Base-by-base conservation (phyloP, 2,797 vertebrate genomes). In the Trachurus trachurus region DNA sequence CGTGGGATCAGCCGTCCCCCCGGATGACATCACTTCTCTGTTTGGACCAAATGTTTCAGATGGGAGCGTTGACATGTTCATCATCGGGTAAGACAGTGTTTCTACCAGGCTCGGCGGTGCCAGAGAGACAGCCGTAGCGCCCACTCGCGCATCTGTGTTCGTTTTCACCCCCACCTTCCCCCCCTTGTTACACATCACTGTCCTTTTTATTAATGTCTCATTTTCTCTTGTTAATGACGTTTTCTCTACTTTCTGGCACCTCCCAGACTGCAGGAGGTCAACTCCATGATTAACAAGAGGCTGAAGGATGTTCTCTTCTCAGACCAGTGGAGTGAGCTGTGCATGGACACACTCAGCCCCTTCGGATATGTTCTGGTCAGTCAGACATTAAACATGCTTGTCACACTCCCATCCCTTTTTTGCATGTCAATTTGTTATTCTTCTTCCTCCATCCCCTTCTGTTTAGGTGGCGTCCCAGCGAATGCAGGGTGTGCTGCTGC, bases 231-330 rank as follows among this genome's bases (percentile, higher is more conserved):
- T 60, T 70, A 31, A 50, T 73, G 21, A 68, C 40, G 40, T 75
- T 75, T 26, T 75, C 71, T 80, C 59, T 74, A 34, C 56, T 87
- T 73, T 75, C 71, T 80, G 45, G 62, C 63, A 53, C 70, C 19
- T 26, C 79, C 83, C 92, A 99, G 98, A 84, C 91, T 99, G 76
- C 98, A 99, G 89, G 98, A 99, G 90, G 97, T 99, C 75, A 99
- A 99, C 87, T 99, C 97, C 73, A 99, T 98, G 97, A 97, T 99
- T 89, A 99, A 97, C 94, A 97, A 98, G 88, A 93, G 97, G n/a
- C 95, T 99, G 86, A 99, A 99, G 91, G 98, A 99, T 40, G 98
- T 92, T 45, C 96, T 99, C 22, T 99, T 99, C 88, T 97, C 97
- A 1, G 98, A 99, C 91, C 97, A 98, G 89, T 99, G 98, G 98